Conservation (phyloP, 2,888 invertebrate genomes). For the Ophraella communa region DNA sequence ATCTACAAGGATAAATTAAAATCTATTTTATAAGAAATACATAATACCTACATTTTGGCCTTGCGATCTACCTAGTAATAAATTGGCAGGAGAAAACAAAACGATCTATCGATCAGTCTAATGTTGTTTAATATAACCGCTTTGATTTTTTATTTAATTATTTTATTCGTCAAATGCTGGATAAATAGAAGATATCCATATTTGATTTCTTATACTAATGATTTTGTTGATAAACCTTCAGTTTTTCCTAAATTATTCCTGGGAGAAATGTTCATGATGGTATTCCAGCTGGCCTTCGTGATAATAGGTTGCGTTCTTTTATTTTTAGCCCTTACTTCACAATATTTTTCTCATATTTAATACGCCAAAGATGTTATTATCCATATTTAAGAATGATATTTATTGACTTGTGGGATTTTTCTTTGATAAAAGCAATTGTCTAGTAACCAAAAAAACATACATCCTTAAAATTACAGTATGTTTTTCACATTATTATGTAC, state of each 20-base stretch:
- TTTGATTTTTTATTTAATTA: not conserved
- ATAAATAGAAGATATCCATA: not conserved
- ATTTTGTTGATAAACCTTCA: not conserved
- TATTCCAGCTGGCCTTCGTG: not conserved
- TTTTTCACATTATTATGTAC: too few relatives aligned
- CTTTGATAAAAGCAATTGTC: too few relatives aligned
- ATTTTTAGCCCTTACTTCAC: slow-evolving; percentile 2
- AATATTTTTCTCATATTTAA: slow-evolving; percentile 1
- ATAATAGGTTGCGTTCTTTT: slow-evolving; percentile 7
- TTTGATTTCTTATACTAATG: not conserved
- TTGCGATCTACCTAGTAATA: slow-evolving; percentile 2
- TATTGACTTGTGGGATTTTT: too few relatives aligned
- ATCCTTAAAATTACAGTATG: too few relatives aligned
- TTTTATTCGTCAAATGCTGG: not conserved
- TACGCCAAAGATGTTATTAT: slow-evolving; percentile 2
- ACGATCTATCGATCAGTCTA: not conserved
- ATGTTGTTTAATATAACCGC: not conserved
- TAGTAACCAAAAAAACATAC: too few relatives aligned
- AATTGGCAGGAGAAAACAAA: slow-evolving; percentile 1
- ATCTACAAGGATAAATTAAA: not conserved
- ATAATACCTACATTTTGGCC: slow-evolving; percentile 9
- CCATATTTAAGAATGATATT: too few relatives aligned
- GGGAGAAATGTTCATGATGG: not conserved
- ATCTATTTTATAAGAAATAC: not conserved
- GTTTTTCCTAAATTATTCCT: slow-evolving; percentile 1